Evolutionary conservation across 2,888 invertebrate genomes (phyloP).

Genomic region (Amblyjoppa proteus): DNA sequence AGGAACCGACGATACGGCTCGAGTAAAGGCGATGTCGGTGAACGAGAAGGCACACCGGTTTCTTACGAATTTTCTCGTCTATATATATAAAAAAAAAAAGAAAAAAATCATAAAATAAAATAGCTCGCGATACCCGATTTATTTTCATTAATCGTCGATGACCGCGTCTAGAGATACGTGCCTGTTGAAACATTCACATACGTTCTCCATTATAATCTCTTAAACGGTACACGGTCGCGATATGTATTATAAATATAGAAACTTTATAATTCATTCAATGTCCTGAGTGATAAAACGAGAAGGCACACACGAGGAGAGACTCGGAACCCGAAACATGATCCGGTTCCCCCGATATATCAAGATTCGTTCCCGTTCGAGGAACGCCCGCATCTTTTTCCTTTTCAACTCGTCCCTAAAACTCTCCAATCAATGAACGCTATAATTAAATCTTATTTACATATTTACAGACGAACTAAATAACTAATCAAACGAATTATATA

Average conservation of each 20-base stretch:
- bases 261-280: conserved; percentile 37
- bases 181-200: conserved; percentile 30
- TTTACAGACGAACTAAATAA: conserved; percentile 41
- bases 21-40: conserved; percentile 69
- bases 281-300: conserved; percentile 54
- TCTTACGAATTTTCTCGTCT: conserved; percentile 26
- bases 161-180: conserved; percentile 52
- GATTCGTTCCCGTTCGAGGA: conserved; percentile 23
- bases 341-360: conserved; percentile 16
- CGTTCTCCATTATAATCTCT: conserved; percentile 38
- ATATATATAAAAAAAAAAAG: conserved; percentile 6
- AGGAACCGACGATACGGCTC: conserved; percentile 42
- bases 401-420: conserved; percentile 9
- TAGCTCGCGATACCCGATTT: background rate
- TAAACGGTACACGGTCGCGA: conserved; percentile 27
- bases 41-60: conserved; percentile 56
- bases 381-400: background rate
- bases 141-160: conserved; percentile 35
- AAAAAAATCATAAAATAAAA: conserved; percentile 3
- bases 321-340: conserved; percentile 10
- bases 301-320: conserved; percentile 44
- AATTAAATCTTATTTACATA: conserved; percentile 54
- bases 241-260: conserved; percentile 33
- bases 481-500: conserved; percentile 23
- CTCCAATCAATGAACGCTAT: conserved; percentile 22